These are phyloP conservation scores for Meiosimyza decipiens DNA, from an alignment of 2,888 invertebrate species.

Conservation along the genomic window DNA sequence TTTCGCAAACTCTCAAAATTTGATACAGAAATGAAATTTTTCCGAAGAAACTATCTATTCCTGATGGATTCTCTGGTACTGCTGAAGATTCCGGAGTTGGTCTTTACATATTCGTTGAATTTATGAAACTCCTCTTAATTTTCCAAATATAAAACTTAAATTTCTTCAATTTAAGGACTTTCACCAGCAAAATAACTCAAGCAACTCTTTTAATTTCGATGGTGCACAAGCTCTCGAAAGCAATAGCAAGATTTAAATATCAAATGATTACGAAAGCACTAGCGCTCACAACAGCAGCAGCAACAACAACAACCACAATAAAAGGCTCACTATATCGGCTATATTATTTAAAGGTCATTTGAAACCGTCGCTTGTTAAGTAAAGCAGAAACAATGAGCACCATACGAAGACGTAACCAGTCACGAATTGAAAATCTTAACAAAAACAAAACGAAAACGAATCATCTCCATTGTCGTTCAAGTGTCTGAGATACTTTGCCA, in stretches of 20 bases:
- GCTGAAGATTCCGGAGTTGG: no score
- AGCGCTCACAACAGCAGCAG: constrained; percentile 7
- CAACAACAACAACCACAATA: constrained; percentile 26
- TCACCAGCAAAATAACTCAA: not conserved
- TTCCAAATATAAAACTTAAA: no score
- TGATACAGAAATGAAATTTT: no score
- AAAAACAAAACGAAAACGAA: not conserved
- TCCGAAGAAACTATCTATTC: no score
- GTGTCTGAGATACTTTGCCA: constrained; percentile 52
- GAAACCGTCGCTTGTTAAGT: constrained; percentile 39
- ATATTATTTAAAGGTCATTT: constrained; percentile 43
- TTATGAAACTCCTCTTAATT: no score
- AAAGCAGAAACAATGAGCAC: constrained; percentile 39
- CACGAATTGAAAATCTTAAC: constrained; percentile 29
- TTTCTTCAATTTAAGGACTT: no score
- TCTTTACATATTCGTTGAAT: no score
- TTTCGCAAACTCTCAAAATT: no score
- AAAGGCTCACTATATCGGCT: constrained; percentile 13
- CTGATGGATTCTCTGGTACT: no score
- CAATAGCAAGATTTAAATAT: constrained; percentile 2
- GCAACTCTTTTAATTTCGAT: not conserved
- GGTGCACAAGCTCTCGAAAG: constrained; percentile 38
- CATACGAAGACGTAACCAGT: constrained; percentile 39
- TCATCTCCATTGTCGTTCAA: constrained; percentile 27
- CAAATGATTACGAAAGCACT: constrained; percentile 17